These are phyloP conservation scores for Leucosticte australis DNA, from an alignment of 2,113 vertebrate species.

Conservation along the genomic window DNA sequence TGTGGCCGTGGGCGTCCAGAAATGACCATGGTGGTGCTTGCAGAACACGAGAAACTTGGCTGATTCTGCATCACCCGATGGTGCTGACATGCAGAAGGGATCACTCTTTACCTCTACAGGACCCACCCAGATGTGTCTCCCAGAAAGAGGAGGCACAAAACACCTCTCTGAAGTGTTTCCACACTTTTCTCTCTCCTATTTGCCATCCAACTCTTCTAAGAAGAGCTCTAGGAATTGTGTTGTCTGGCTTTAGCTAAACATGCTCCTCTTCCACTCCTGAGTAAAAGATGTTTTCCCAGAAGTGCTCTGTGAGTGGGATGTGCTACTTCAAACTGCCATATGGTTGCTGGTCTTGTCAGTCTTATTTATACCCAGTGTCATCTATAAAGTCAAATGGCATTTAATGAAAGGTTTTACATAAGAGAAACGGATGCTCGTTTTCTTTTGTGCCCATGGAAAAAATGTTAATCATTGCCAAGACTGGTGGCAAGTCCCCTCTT, in stretches of 20 bases:
- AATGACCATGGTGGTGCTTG: not conserved
- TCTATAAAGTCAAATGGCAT: not conserved
- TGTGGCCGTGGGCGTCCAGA: accelerated
- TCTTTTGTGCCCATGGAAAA: not conserved
- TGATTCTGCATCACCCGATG: not conserved
- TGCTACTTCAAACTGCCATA: not conserved
- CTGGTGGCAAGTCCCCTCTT: not conserved
- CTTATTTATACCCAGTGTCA: not conserved
- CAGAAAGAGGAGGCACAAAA: not conserved
- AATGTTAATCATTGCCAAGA: not conserved
- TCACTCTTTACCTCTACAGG: not conserved
- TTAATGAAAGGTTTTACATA: not conserved
- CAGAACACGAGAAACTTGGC: not conserved
- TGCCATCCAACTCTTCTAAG: not conserved
- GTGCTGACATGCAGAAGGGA: not conserved
- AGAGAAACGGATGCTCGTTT: not conserved
- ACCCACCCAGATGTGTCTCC: not conserved
- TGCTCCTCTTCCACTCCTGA: not conserved
- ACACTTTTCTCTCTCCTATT: not conserved
- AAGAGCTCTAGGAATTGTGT: accelerated
- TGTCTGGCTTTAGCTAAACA: not conserved
- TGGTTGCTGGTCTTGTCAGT: not conserved
- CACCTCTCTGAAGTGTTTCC: not conserved
- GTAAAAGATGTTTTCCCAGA: not conserved
- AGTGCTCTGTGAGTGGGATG: not conserved